Evolutionary conservation across 2,888 invertebrate species (phyloP).

Genomic region (Eucera pruinosa): DNA sequence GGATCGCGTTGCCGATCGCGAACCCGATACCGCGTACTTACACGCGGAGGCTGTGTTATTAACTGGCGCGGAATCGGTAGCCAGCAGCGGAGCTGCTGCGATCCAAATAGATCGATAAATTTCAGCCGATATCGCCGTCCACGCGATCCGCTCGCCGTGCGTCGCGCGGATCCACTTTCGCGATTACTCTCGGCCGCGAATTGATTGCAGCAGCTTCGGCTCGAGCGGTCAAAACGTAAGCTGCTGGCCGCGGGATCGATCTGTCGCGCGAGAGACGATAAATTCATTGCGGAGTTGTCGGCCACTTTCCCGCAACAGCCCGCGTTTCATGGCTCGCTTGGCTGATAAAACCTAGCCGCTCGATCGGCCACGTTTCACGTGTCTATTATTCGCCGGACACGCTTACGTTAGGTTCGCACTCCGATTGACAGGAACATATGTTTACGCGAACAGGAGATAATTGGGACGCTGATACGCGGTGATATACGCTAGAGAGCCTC

Average conservation of each 20-base stretch:
- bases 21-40: constrained; percentile 18
- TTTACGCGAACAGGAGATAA: constrained; percentile 58
- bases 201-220: too few relatives aligned
- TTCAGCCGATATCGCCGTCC: too few relatives aligned
- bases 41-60: constrained; percentile 46
- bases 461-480: constrained; percentile 42
- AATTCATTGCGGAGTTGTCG: too few relatives aligned
- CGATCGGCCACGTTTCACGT: constrained; percentile 2
- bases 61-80: constrained; percentile 31
- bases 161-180: too few relatives aligned
- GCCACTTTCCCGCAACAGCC: neutral
- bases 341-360: constrained; percentile 37
- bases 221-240: too few relatives aligned
- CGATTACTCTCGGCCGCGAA: too few relatives aligned
- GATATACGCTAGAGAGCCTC: too few relatives aligned
- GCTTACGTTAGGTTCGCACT: constrained; percentile 36
- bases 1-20: neutral
- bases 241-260: too few relatives aligned
- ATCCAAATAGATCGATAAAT: too few relatives aligned
- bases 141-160: too few relatives aligned
- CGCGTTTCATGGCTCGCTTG: constrained; percentile 40
- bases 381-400: constrained; percentile 48
- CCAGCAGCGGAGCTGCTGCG: too few relatives aligned
- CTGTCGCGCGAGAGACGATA: too few relatives aligned
- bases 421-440: constrained; percentile 47